These are phyloP conservation scores for Lepidurus packardi DNA, from an alignment of 1,140 invertebrate species.

Conservation along the genomic window DNA sequence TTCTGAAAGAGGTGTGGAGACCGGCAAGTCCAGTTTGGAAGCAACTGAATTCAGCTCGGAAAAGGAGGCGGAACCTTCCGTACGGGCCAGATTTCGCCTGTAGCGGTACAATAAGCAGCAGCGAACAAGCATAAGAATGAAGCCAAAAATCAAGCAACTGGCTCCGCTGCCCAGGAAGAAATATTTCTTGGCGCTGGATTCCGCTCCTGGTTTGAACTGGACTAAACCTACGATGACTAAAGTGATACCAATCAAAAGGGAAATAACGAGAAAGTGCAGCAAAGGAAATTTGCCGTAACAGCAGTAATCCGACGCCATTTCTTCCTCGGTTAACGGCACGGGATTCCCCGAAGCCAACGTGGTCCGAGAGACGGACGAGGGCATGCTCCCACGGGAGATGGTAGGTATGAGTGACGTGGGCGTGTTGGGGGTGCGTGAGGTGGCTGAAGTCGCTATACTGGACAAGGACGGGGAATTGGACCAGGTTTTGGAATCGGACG, in stretches of 20 bases:
- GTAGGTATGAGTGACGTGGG: slow-evolving; percentile 29
- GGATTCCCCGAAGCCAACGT: slow-evolving; percentile 33
- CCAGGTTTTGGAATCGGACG: not conserved
- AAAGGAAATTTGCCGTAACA: slow-evolving; percentile 56
- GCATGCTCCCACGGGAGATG: slow-evolving; percentile 20
- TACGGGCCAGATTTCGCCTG: not conserved
- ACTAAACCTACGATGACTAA: slow-evolving; percentile 71
- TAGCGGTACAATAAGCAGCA: slow-evolving; percentile 17
- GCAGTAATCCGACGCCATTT: slow-evolving; percentile 37
- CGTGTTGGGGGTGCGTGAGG: slow-evolving; percentile 1
- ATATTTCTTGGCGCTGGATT: slow-evolving; percentile 60
- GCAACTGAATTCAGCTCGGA: slow-evolving; percentile 6
- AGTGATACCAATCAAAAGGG: slow-evolving; percentile 65
- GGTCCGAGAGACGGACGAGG: not conserved
- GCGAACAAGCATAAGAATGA: slow-evolving; percentile 51
- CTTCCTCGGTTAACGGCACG: slow-evolving; percentile 35
- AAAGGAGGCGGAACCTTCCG: not conserved
- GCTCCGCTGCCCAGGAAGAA: slow-evolving; percentile 55
- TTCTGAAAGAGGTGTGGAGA: not conserved
- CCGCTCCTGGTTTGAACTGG: slow-evolving; percentile 70
- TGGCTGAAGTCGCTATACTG: slow-evolving; percentile 28
- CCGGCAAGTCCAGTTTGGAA: slow-evolving; percentile 7
- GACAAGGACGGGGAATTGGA: slow-evolving; percentile 29
- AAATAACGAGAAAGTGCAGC: slow-evolving; percentile 66
- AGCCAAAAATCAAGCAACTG: slow-evolving; percentile 54